Percentiles rank a stretch among this genome's conserved stretches.
phyloP scores from a whole-genome alignment of 2,888 invertebrate species.

The Portevinia maculata region DNA sequence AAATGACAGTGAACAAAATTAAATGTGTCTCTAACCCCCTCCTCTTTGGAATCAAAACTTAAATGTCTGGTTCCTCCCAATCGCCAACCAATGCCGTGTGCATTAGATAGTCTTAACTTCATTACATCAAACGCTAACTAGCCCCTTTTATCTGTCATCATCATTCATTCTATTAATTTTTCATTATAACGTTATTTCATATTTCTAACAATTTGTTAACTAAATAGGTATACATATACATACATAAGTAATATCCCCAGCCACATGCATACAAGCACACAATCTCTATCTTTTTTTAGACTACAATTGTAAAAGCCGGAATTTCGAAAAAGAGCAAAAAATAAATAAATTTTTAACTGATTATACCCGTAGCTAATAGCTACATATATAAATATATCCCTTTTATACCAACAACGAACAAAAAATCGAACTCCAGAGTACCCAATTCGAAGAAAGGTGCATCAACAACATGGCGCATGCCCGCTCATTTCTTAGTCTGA shows the following conservation, averaged over 20 bases:
- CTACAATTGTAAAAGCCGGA: constrained; percentile 65
- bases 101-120: neutral
- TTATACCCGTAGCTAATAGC: too few relatives aligned
- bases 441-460: constrained; percentile 63
- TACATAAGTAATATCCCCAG: too few relatives aligned
- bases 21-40: too few relatives aligned
- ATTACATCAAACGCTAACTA: constrained; percentile 18
- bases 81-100: too few relatives aligned
- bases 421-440: constrained; percentile 70
- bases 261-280: neutral
- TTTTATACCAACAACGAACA: constrained; percentile 38
- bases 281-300: constrained; percentile 53
- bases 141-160: constrained; percentile 57
- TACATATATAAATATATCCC: neutral
- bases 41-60: too few relatives aligned
- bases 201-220: constrained; percentile 1
- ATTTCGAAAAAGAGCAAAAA: constrained; percentile 45
- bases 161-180: constrained; percentile 50
- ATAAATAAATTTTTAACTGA: neutral
- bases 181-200: constrained; percentile 26
- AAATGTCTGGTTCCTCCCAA: too few relatives aligned
- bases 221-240: neutral
- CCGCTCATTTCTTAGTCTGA: constrained; percentile 13
- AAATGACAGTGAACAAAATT: too few relatives aligned
- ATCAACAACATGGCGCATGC: constrained; percentile 57